Percentiles rank a stretch among this genome's conserved stretches.
phyloP scores from a whole-genome alignment of 2,113 vertebrate species.

The Plecturocebus donacophilus region DNA sequence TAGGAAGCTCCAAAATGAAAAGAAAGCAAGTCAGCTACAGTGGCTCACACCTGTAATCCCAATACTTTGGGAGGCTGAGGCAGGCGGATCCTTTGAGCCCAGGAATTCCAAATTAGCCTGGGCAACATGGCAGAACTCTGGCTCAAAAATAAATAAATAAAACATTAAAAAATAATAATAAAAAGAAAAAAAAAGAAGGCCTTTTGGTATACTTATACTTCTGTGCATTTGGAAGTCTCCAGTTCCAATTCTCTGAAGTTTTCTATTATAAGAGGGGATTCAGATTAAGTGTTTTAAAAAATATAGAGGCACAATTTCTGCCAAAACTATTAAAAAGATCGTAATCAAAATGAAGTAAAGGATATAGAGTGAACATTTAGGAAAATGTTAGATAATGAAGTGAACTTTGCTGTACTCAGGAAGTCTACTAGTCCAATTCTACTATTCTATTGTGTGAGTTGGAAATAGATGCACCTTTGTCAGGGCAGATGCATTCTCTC shows the following conservation, averaged over 20 bases:
- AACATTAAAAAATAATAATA: no score
- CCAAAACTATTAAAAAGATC: conserved; percentile 49
- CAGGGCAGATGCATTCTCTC: background rate
- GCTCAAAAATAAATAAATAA: no score
- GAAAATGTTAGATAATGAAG: background rate
- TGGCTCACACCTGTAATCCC: no score
- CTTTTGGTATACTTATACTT: conserved; percentile 11
- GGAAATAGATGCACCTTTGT: background rate
- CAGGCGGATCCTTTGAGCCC: no score
- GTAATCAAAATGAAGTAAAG: conserved; percentile 28
- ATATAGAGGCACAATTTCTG: background rate
- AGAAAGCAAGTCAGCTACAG: background rate
- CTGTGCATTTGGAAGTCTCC: background rate
- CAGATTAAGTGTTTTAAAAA: conserved; percentile 15
- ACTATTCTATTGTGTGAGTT: background rate
- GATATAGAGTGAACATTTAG: background rate
- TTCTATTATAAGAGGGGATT: conserved; percentile 9
- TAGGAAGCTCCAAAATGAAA: background rate
- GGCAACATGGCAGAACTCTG: no score
- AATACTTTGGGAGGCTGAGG: no score
- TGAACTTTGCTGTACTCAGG: background rate
- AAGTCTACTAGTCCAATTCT: background rate
- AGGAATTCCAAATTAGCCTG: no score
- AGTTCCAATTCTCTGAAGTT: conserved; percentile 47
- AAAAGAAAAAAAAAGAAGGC: conserved; percentile 37